Conservation (phyloP, 2,888 invertebrate genomes). For the Lasioglossum figueresi region DNA sequence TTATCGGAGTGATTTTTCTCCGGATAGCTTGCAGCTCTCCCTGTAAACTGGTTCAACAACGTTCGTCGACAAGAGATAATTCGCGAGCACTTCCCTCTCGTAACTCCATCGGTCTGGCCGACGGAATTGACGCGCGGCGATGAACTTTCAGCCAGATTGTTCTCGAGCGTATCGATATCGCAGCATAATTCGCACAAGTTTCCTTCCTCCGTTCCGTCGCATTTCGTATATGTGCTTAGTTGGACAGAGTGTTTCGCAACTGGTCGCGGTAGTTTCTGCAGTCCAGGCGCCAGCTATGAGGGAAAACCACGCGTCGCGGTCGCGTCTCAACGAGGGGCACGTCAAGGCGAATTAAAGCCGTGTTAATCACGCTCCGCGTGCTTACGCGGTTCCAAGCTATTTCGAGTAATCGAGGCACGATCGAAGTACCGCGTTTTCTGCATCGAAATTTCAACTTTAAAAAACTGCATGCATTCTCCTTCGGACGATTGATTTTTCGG, state of each 20-base stretch:
- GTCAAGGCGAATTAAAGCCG: slow-evolving; percentile 25
- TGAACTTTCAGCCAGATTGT: slow-evolving; percentile 27
- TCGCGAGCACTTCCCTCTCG: background rate
- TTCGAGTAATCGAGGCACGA: background rate
- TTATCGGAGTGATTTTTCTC: background rate
- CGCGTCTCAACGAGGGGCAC: slow-evolving; percentile 6
- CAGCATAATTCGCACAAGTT: slow-evolving; percentile 37
- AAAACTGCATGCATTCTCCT: background rate
- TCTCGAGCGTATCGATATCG: slow-evolving; percentile 30
- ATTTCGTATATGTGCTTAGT: slow-evolving; percentile 9
- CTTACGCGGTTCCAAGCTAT: background rate
- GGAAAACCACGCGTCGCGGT: slow-evolving; percentile 7
- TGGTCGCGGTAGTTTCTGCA: slow-evolving; percentile 8
- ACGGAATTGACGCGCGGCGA: slow-evolving; percentile 7
- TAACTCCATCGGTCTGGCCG: background rate
- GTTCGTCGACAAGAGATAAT: slow-evolving; percentile 21
- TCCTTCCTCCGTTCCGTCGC: background rate
- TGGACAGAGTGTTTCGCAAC: slow-evolving; percentile 22
- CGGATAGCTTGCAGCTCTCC: background rate
- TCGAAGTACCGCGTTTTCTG: background rate
- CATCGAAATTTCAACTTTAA: background rate
- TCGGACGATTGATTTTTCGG: background rate
- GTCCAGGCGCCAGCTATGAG: background rate
- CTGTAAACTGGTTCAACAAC: background rate
- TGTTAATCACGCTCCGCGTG: slow-evolving; percentile 24